Evolutionary conservation across 1,140 invertebrate genomes (phyloP).

Genomic region (Brachionus koreanus): DNA sequence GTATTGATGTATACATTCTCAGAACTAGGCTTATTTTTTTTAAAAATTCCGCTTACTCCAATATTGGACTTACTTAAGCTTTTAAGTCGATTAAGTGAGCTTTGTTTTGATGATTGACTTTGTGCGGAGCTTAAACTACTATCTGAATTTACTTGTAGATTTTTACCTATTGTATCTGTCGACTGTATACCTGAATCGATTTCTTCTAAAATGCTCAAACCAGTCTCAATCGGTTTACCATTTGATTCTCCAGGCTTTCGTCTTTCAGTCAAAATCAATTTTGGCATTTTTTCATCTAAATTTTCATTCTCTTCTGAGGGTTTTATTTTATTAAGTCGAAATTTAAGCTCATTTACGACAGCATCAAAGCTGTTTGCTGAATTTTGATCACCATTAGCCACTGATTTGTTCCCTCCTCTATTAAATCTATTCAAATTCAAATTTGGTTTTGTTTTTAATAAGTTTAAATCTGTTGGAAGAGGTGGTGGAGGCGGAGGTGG

Average conservation of each 20-base stretch:
- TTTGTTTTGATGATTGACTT: neutral
- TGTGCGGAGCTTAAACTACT: neutral
- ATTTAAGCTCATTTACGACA: conserved; percentile 41
- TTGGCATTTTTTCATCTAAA: neutral
- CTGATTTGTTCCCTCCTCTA: neutral
- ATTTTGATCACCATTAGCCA: neutral
- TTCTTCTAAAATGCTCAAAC: neutral
- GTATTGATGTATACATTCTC: neutral
- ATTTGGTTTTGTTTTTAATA: neutral
- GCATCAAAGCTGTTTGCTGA: conserved; percentile 31
- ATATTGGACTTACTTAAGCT: neutral
- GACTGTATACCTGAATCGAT: neutral
- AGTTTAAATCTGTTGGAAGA: conserved; percentile 7
- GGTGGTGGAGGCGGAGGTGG: conserved; percentile 23
- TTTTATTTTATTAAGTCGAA: conserved; percentile 24
- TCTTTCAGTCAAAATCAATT: neutral
- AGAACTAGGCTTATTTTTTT: neutral
- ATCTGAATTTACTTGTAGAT: neutral
- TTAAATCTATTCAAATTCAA: neutral
- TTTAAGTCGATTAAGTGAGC: neutral
- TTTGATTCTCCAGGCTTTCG: neutral
- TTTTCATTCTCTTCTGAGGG: neutral
- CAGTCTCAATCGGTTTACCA: neutral
- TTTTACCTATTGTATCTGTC: neutral
- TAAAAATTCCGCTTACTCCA: neutral